Percentiles rank a stretch among this genome's conserved stretches.
Evolutionary conservation across 1,140 invertebrate genomes (phyloP).

Genomic region (Pogonognathellus flavescens): DNA sequence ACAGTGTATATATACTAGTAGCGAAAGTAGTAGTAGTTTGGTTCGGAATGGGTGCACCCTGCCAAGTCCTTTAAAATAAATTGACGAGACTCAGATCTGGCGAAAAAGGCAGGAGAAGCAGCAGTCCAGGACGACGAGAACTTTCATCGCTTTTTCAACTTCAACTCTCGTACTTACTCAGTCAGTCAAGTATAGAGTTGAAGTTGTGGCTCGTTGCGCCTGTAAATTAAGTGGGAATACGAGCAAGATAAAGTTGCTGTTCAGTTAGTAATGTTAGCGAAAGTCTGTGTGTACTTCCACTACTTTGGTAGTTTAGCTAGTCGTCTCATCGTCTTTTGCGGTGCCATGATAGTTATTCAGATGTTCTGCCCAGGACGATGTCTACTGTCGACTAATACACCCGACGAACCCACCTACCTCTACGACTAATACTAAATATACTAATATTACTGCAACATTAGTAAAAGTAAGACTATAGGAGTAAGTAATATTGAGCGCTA

Average conservation of each 20-base stretch:
- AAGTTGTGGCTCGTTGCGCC: not conserved
- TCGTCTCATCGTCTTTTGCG: no score
- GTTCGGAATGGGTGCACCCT: slow-evolving; percentile 12
- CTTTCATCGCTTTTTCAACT: slow-evolving; percentile 47
- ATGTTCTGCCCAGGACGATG: no score
- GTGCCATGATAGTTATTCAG: no score
- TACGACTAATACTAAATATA: no score
- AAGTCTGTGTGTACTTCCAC: not conserved
- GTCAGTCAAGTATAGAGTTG: not conserved
- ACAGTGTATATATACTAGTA: not conserved
- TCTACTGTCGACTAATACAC: no score
- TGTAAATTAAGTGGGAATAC: slow-evolving; percentile 5
- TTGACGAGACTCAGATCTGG: slow-evolving; percentile 29
- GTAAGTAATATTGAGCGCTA: not conserved
- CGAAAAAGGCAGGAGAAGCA: slow-evolving; percentile 11
- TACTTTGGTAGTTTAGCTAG: no score
- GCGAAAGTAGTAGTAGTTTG: not conserved
- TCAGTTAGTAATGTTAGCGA: not conserved
- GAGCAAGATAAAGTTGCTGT: slow-evolving; percentile 4
- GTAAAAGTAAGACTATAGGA: not conserved
- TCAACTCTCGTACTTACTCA: slow-evolving; percentile 27
- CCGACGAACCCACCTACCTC: no score
- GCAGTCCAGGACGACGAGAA: not conserved
- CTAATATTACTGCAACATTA: no score
- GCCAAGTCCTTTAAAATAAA: slow-evolving; percentile 45